A percentile compares a stretch with the other conserved stretches of the same genome.
phyloP scores from a whole-genome alignment of 92 coral and sea anemone species.

The Virgularia gustaviana region DNA sequence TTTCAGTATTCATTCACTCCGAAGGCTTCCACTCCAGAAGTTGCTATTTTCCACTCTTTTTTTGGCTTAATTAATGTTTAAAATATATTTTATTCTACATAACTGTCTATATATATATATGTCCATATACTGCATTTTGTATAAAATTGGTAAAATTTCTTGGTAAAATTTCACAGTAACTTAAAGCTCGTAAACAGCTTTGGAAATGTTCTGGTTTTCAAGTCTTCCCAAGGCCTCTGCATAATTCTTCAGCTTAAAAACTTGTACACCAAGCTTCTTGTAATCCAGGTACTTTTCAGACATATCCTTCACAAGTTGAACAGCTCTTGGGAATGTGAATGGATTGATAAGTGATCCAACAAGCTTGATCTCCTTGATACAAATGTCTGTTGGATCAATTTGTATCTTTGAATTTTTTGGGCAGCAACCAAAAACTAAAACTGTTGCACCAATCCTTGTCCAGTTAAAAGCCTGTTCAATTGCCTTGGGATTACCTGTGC shows the following conservation, averaged over 20 bases:
- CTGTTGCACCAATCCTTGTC: conserved; percentile 67
- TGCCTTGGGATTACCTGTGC: conserved; percentile 75
- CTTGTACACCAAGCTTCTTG: conserved; percentile 68
- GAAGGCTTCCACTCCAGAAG: too few species aligned
- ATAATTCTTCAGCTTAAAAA: conserved; percentile 66
- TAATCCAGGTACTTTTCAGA: conserved; percentile 64
- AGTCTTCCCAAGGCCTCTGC: conserved; percentile 66
- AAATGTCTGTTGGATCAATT: conserved; percentile 64
- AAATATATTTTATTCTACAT: too few species aligned
- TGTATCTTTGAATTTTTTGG: conserved; percentile 67
- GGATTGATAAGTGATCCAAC: conserved; percentile 76
- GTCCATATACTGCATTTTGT: too few species aligned
- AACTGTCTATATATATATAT: too few species aligned
- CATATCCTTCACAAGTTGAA: conserved; percentile 83
- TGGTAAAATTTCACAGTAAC: too few species aligned
- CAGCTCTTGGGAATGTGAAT: conserved; percentile 77
- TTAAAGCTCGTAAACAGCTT: conserved; percentile 79
- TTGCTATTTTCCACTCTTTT: too few species aligned
- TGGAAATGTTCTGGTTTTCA: conserved; percentile 59
- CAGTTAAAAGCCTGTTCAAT: conserved; percentile 71
- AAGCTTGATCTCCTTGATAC: conserved; percentile 65
- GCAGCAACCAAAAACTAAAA: conserved; percentile 79
- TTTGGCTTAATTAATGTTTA: too few species aligned
- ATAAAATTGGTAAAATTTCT: too few species aligned
- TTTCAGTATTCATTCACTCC: too few species aligned